Evolutionary conservation across 2,113 vertebrate genomes (phyloP).

Genomic region (Pantherophis guttatus): DNA sequence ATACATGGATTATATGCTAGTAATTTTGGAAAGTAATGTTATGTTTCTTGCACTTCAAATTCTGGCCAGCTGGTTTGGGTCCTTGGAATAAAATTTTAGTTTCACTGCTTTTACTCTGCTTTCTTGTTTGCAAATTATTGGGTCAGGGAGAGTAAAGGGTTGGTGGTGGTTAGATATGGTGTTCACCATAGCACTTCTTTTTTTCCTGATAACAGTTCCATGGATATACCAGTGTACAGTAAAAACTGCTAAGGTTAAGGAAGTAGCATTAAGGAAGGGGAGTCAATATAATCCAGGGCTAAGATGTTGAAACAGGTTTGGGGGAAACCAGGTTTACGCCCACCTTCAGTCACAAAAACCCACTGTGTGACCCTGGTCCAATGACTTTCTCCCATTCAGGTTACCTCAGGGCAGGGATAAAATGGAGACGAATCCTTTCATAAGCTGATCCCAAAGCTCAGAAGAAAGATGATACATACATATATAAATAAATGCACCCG

Average conservation of each 20-base stretch:
- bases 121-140: background rate
- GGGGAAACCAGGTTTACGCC: background rate
- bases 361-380: background rate
- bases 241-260: background rate
- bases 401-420: background rate
- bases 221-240: background rate
- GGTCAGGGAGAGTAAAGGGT: background rate
- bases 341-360: background rate
- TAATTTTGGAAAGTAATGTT: background rate
- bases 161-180: background rate
- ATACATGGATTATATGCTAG: background rate
- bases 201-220: background rate
- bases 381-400: background rate
- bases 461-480: background rate
- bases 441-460: background rate
- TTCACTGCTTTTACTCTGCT: background rate
- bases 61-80: background rate
- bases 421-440: background rate
- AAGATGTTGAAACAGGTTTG: background rate
- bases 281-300: background rate
- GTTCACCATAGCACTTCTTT: background rate
- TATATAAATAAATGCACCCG: background rate
- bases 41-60: background rate
- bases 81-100: background rate
- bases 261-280: background rate